These are phyloP conservation scores for Platanista minor DNA, from an alignment of 2,113 vertebrate species.

Conservation along the genomic window DNA sequence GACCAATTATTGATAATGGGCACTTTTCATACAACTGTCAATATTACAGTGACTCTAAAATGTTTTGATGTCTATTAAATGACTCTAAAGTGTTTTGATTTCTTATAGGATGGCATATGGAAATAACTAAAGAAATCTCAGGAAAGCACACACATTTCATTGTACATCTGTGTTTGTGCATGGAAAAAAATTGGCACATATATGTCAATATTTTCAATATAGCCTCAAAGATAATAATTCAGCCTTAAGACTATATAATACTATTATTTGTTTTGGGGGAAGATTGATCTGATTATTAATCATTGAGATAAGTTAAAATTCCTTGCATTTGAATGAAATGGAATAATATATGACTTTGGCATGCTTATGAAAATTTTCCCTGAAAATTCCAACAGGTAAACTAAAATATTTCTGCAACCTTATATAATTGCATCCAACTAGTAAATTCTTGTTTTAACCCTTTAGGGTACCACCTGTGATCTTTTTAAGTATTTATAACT, in stretches of 20 bases:
- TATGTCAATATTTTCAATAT: slow-evolving; percentile 45
- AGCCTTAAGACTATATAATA: slow-evolving; percentile 43
- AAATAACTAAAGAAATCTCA: slow-evolving; percentile 51
- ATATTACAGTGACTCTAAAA: slow-evolving; percentile 18
- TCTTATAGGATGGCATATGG: not conserved
- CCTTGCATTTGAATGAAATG: slow-evolving; percentile 40
- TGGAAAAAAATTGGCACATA: slow-evolving; percentile 54
- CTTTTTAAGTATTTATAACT: not conserved
- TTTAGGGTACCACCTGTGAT: not conserved
- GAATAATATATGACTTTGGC: slow-evolving; percentile 11
- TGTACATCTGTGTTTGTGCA: slow-evolving; percentile 76
- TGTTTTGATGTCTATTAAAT: slow-evolving; percentile 32
- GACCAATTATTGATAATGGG: not conserved
- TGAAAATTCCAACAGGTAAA: slow-evolving; percentile 31
- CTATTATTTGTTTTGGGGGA: slow-evolving; percentile 28
- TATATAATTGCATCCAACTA: slow-evolving; percentile 13
- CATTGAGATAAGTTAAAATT: not conserved
- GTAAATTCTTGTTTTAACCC: not conserved
- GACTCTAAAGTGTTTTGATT: slow-evolving; percentile 26
- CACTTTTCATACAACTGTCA: not conserved
- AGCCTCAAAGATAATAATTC: slow-evolving; percentile 50
- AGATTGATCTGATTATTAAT: slow-evolving; percentile 29
- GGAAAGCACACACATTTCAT: slow-evolving; percentile 79
- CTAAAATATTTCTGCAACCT: slow-evolving; percentile 36
- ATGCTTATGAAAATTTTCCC: slow-evolving; percentile 13